Evolutionary conservation across 2,888 invertebrate species (phyloP), one percentile per base, ranked within the genome.

Genomic region (Ischnus inquisitorius): DNA sequence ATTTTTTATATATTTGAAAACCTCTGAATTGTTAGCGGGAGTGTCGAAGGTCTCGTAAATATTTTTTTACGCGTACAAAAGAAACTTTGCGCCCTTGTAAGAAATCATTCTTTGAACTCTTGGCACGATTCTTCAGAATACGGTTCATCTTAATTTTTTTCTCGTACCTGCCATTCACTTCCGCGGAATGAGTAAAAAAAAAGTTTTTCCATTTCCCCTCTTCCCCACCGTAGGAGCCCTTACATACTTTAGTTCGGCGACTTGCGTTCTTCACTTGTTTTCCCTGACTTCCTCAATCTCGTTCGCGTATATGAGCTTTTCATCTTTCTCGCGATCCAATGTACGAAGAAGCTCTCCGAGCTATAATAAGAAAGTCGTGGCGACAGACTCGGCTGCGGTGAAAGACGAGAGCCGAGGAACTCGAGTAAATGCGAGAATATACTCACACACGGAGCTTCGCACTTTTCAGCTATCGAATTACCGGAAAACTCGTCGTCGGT

Each of bases 361-460:
- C 46, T 74, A 41, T 81, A 81, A 84, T 81, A 84, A 84, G 84
- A 84, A 84, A 84, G 68, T 78, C 80, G 72, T n/a, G n/a, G 28
- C 43, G 75, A 19, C 4, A 34, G 34, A 34, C 54, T 54, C 57
- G 10, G 71, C 25, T 71, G 54, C 62, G 67, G 14, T 62, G 46
- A 68, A 60, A 69, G 78, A 77, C 82, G 67, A 82, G 79, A 82
- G 79, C 62, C 74, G 69, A 69, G 46, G 41, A 79, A 69, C 12
- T n/a, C 28, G 67, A 60, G 69, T 6, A 64, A 71, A 67, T 43
- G 83, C 60, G 41, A 75, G 71, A 83, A 71, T 79, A 71, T 83
- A 71, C 57, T 79, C 43, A 48, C 67, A 82, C 67, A 67, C 34
- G 51, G 3, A 10, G 3, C 65, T 54, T 71, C 71, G 46, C 71